Evolutionary conservation across 2,797 vertebrate genomes (phyloP).

Genomic region (Macroramphosus scolopax): DNA sequence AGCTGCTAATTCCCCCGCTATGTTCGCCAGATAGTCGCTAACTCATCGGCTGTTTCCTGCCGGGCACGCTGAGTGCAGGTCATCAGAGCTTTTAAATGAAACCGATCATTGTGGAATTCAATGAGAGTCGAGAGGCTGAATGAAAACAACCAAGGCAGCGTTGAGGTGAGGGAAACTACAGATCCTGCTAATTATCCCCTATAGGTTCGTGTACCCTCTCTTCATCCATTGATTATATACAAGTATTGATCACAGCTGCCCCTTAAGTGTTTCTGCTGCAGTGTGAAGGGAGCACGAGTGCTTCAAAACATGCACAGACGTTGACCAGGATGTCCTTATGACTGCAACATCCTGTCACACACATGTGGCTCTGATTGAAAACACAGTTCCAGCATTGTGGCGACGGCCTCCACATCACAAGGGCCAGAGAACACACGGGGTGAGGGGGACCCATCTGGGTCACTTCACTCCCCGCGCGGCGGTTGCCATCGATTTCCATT

Average conservation of each 20-base stretch:
- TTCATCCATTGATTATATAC: neutral
- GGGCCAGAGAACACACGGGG: conserved; percentile 39
- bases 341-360: conserved; percentile 55
- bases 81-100: no score
- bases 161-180: no score
- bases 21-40: no score
- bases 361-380: conserved; percentile 61
- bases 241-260: no score
- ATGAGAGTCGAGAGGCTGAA: no score
- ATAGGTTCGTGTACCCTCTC: conserved; percentile 24
- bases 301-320: conserved; percentile 30
- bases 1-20: no score
- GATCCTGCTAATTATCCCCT: no score
- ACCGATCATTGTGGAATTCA: no score
- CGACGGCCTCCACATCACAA: conserved; percentile 39
- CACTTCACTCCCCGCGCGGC: conserved; percentile 68
- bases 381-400: conserved; percentile 47
- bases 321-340: conserved; percentile 33
- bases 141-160: no score
- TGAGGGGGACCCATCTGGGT: conserved; percentile 62
- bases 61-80: no score
- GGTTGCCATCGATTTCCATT: conserved; percentile 78
- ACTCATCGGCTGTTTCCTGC: no score
- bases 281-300: conserved; percentile 9
- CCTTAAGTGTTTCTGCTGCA: conserved; percentile 3